Conservation (phyloP, 2,113 vertebrate genomes). For the Lepisosteus osseus region DNA sequence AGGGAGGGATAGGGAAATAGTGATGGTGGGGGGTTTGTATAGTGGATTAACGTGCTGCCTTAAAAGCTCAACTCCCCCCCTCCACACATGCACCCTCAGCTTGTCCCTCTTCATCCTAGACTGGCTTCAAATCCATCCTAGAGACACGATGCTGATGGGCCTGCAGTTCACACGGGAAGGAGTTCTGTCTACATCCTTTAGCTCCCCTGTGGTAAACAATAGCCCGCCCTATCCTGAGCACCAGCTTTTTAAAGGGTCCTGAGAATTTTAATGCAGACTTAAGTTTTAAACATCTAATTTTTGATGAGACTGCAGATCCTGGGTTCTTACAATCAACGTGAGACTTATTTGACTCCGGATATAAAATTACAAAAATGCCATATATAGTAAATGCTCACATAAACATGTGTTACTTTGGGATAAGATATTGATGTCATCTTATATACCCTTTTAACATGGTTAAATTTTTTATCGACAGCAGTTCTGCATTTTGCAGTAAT, state of each 20-base stretch:
- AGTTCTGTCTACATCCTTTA: slow-evolving; percentile 26
- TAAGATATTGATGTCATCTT: too few relatives aligned
- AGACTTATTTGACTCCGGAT: too few relatives aligned
- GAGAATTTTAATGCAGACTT: slow-evolving; percentile 35
- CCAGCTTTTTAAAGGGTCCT: slow-evolving; percentile 32
- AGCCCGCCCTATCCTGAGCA: background rate
- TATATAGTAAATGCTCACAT: too few relatives aligned
- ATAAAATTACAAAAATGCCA: too few relatives aligned
- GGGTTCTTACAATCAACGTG: too few relatives aligned
- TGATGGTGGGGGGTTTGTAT: slow-evolving; percentile 1
- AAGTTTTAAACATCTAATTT: slow-evolving; percentile 7
- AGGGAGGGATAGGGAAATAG: slow-evolving; percentile 27
- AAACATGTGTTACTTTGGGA: too few relatives aligned
- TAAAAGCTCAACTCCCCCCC: background rate
- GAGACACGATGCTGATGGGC: slow-evolving; percentile 23
- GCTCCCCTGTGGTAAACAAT: slow-evolving; percentile 14
- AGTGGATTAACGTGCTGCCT: slow-evolving; percentile 22
- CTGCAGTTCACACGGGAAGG: slow-evolving; percentile 51
- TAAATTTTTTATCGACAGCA: too few relatives aligned
- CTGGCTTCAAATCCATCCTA: slow-evolving; percentile 18
- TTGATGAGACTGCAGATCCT: too few relatives aligned
- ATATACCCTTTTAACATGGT: too few relatives aligned
- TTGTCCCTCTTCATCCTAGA: slow-evolving; percentile 23
- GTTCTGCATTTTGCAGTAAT: too few relatives aligned
- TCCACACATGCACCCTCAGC: background rate